A percentile compares a stretch with the other conserved stretches of the same genome.
phyloP scores from a whole-genome alignment of 2,888 invertebrate species.

The Hydropsyche betteni region DNA sequence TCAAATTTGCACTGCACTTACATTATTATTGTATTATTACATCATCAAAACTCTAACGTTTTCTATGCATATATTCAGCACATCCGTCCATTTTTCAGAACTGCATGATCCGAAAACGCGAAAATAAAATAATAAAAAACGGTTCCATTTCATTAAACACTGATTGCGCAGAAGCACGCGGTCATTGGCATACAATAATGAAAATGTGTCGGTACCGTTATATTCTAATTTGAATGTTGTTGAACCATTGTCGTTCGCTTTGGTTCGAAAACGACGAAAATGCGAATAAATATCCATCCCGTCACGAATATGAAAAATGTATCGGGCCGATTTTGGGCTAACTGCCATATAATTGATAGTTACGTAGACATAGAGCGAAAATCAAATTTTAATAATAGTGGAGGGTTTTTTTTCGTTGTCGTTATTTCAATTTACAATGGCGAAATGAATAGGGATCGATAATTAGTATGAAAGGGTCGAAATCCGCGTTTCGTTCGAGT shows the following conservation, averaged over 20 bases:
- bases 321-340: constrained; percentile 12
- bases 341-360: constrained; percentile 22
- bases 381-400: constrained; percentile 14
- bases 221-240: constrained; percentile 27
- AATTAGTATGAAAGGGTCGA: not conserved
- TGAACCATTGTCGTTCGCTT: constrained; percentile 8
- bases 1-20: too few species aligned
- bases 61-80: not conserved
- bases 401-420: not conserved
- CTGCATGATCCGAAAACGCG: constrained; percentile 31
- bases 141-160: constrained; percentile 26
- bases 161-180: not conserved
- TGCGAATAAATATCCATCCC: constrained; percentile 2
- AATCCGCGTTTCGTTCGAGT: not conserved
- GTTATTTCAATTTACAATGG: not conserved
- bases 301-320: not conserved
- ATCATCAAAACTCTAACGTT: too few species aligned
- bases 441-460: not conserved
- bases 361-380: constrained; percentile 11
- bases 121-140: constrained; percentile 37
- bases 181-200: constrained; percentile 25
- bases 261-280: constrained; percentile 21
- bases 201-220: constrained; percentile 30
- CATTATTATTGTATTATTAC: too few species aligned
- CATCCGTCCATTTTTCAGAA: not conserved